Base-by-base conservation (phyloP, 1,140 invertebrate species). In the Cotesia glomerata region DNA sequence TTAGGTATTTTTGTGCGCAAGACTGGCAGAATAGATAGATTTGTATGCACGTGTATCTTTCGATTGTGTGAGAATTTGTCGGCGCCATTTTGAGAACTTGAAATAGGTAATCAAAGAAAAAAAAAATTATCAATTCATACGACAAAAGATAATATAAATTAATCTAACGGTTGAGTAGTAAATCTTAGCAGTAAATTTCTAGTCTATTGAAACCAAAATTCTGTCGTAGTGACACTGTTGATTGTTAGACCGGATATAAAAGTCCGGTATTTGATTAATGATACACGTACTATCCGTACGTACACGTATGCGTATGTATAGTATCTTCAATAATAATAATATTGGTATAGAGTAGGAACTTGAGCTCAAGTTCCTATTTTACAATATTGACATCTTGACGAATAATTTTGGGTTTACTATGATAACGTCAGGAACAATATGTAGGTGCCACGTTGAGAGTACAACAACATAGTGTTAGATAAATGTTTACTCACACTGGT, bases 401-500 rank as follows among this genome's bases (percentile, higher is more conserved):
- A 16, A 54, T 54, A n/a, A 54, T 54, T 54, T 16, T 7, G 16
- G 52, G 52, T n/a, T 54, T 16, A 54, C 5, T 54, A 16, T 54
- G 52, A 54, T 54, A 54, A n/a, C 52, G 52, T 5, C 52, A 54
- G 2, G 16, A 54, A 54, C 52, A 54, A 14, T 9, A 54, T 54
- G 52, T 54, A 54, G 52, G 52, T 54, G 16, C 14, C 52, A 16
- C 16, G 52, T 14, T 16, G 16, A 54, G n/a, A 13, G 39, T 45
- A 45, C 39, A 45, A 45, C 8, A 45, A 45, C 39, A 32, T 4
- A 18, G 9, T 9, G 11, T 51, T 64, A 69, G 14, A 63, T 45
- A 71, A 74, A 73, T 71, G 65, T 80, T 51, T 79, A 94, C 95
- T 97, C 90, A 98, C 96, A 94, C 92, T 98, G 96, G 91, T 98